A percentile compares a stretch with the other conserved stretches of the same genome.
These are phyloP conservation scores for Nomada flava DNA, from an alignment of 2,888 invertebrate species.

Conservation along the genomic window DNA sequence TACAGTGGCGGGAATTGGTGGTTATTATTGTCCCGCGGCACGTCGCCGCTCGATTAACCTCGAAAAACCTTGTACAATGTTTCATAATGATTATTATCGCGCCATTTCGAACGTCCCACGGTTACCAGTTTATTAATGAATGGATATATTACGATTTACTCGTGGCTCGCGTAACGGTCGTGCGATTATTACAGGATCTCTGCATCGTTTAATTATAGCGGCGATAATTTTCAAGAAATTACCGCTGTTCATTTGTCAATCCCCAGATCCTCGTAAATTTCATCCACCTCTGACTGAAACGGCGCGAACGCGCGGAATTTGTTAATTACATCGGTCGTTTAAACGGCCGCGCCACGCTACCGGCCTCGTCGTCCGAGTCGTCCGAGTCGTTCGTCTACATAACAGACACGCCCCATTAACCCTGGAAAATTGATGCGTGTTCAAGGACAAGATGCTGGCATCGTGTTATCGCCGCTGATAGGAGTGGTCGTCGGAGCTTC, in stretches of 20 bases:
- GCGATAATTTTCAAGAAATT: conserved; percentile 59
- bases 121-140: conserved; percentile 49
- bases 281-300: conserved; percentile 20
- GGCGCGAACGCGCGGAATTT: conserved; percentile 35
- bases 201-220: conserved; percentile 51
- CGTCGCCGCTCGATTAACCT: not conserved
- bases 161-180: conserved; percentile 35
- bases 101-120: conserved; percentile 29
- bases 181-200: conserved; percentile 44
- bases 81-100: conserved; percentile 51
- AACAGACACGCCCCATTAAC: not conserved
- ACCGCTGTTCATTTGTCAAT: conserved; percentile 56
- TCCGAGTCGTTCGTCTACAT: too few relatives aligned
- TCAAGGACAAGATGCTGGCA: conserved; percentile 86
- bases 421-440: conserved; percentile 20
- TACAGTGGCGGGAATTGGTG: not conserved
- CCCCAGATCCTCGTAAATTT: conserved; percentile 54
- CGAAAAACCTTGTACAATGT: conserved; percentile 34
- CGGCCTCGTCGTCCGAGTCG: too few relatives aligned
- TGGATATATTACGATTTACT: conserved; percentile 50
- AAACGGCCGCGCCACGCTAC: not conserved
- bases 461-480: conserved; percentile 86
- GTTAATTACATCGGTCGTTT: conserved; percentile 53
- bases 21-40: not conserved
- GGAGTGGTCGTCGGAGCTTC: conserved; percentile 86